Evolutionary conservation across 1,140 invertebrate genomes (phyloP).

Genomic region (Drosophila truncata): DNA sequence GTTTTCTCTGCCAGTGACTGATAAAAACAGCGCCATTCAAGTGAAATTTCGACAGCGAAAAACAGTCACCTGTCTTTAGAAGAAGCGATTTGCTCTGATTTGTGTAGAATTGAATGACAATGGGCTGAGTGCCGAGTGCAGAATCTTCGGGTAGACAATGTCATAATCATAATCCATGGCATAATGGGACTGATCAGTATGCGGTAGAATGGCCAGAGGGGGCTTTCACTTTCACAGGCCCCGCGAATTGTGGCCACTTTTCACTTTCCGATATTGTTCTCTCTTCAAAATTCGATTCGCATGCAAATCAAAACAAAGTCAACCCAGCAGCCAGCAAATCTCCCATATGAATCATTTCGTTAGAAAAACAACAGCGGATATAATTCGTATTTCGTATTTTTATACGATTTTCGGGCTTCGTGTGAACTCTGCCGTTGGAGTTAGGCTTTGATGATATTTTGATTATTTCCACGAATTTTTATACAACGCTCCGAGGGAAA

Average conservation of each 20-base stretch:
- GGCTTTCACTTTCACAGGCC: slow-evolving; percentile 70
- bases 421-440: slow-evolving; percentile 54
- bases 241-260: slow-evolving; percentile 31
- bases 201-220: slow-evolving; percentile 25
- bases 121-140: neutral
- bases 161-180: slow-evolving; percentile 27
- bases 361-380: slow-evolving; percentile 64
- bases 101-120: slow-evolving; percentile 30
- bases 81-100: slow-evolving; percentile 45
- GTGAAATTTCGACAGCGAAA: slow-evolving; percentile 36
- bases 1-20: slow-evolving; percentile 40
- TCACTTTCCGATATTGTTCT: slow-evolving; percentile 75
- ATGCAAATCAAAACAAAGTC: slow-evolving; percentile 65
- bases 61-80: slow-evolving; percentile 20
- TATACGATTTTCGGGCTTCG: slow-evolving; percentile 49
- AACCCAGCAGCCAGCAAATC: slow-evolving; percentile 31
- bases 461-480: slow-evolving; percentile 51
- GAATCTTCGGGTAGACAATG: slow-evolving; percentile 24
- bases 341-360: slow-evolving; percentile 76
- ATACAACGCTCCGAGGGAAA: slow-evolving; percentile 6
- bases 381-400: slow-evolving; percentile 35
- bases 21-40: slow-evolving; percentile 32
- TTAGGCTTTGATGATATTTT: slow-evolving; percentile 58
- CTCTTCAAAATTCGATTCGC: slow-evolving; percentile 51
- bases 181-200: slow-evolving; percentile 31